Base-by-base conservation (phyloP, 2,113 vertebrate genomes). In the Hepsetus odoe region DNA sequence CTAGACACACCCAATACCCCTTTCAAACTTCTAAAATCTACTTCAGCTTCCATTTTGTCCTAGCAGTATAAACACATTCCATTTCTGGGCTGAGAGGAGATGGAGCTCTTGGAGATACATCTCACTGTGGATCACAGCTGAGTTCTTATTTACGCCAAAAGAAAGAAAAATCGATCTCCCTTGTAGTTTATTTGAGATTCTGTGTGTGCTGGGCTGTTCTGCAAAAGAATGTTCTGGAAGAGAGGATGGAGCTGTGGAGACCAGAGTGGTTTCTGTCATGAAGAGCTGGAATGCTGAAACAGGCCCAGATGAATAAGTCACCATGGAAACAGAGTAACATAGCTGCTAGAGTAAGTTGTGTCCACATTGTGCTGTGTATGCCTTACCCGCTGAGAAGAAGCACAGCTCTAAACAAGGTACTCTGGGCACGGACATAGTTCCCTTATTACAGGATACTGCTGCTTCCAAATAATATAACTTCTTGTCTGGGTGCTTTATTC, bases 241-340 rank as follows among this genome's bases (percentile, higher is more conserved):
- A 66, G 79, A 33, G 62, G 71, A 84, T 77, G 76, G 58, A 62
- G 70, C 66, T 77, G 79, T 74, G 68, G 71, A 84, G 79, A 72
- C 74, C 77, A 79, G 67, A 78, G 79, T 76, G 82, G 75, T 84
- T 84, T 84, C 67, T 83, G 82, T 83, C 77, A 72, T 81, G 76
- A 81, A 70, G 71, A 79, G 58, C 72, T 75, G 76, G 79, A 81
- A 84, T 84, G 79, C 76, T 74, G 49, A 42, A 81, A 38, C 79
- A 49, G 28, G 61, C 59, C 76, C 83, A 81, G 64, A 70, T 75
- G 72, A 81, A 78, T 74, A 61, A 70, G 75, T 81, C 62, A 64
- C 64, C 76, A 84, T 84, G 82, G 82, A 78, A 81, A 80, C 82
- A 65, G 77, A 73, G 49, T 35, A 79, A 64, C 59, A 7, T 59